Percentiles rank a stretch among this genome's conserved stretches.
Conservation (phyloP, 2,113 vertebrate species). For the Eubucco bourcierii region DNA sequence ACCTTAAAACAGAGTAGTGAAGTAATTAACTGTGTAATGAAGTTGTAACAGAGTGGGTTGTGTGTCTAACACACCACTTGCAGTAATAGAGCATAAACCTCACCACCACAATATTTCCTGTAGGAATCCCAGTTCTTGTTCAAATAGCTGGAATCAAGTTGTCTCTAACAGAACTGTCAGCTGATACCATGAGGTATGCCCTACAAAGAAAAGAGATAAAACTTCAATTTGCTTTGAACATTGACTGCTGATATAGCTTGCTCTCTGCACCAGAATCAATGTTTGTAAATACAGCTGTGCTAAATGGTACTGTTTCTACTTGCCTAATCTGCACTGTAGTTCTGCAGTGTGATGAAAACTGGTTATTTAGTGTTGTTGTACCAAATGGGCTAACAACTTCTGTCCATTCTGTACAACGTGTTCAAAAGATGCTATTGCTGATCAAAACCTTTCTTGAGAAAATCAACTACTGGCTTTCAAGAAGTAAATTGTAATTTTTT, state of each 20-base stretch:
- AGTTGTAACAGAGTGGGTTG: neutral
- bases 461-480: neutral
- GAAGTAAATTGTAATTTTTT: neutral
- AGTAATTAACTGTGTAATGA: accelerated
- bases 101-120: neutral
- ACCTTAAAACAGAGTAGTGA: neutral
- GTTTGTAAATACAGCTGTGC: neutral
- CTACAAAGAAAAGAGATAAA: neutral
- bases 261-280: neutral
- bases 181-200: neutral
- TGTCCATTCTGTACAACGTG: neutral
- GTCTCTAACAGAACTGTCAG: neutral
- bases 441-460: neutral
- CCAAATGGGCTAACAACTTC: neutral
- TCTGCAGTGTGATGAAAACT: neutral
- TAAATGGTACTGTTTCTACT: neutral
- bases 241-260: neutral
- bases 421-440: neutral
- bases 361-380: neutral
- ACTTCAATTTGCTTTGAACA: neutral
- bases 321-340: neutral
- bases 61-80: neutral
- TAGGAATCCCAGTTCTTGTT: neutral
- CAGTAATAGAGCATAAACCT: neutral
- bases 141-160: neutral